Evolutionary conservation across 2,888 invertebrate species (phyloP).

Genomic region (Spatulosminthurus flaviceps): DNA sequence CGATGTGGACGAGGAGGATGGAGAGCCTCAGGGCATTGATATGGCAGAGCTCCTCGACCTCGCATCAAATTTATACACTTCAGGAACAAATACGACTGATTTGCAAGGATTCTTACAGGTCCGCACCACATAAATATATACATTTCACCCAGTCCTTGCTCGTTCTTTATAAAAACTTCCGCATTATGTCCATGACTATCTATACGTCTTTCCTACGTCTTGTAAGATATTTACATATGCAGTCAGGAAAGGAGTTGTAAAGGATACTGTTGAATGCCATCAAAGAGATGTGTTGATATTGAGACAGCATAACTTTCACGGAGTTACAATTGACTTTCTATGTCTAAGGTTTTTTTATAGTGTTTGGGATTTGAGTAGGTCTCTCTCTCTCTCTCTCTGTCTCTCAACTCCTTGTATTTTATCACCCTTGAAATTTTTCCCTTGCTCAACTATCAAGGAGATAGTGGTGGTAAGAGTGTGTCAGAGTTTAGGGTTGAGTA

Average conservation of each 20-base stretch:
- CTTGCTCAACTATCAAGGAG: too few relatives aligned
- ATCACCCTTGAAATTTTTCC: too few relatives aligned
- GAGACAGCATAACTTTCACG: not conserved
- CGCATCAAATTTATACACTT: constrained; percentile 59
- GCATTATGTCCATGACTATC: too few relatives aligned
- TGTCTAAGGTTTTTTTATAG: not conserved
- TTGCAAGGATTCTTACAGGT: constrained; percentile 57
- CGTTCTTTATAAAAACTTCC: too few relatives aligned
- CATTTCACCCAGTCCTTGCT: too few relatives aligned
- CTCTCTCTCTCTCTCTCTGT: too few relatives aligned
- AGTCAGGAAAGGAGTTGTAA: too few relatives aligned
- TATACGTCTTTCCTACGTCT: too few relatives aligned
- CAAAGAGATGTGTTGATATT: not conserved
- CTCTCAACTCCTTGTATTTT: too few relatives aligned
- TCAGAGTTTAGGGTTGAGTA: too few relatives aligned
- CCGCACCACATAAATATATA: not conserved
- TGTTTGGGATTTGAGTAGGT: not conserved
- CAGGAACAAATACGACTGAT: constrained; percentile 53
- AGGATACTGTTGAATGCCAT: not conserved
- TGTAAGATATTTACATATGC: too few relatives aligned
- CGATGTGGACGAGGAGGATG: constrained; percentile 37
- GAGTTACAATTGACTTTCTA: not conserved
- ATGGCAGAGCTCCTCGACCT: constrained; percentile 59
- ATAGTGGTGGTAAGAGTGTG: too few relatives aligned
- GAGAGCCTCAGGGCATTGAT: constrained; percentile 48